A percentile compares a stretch with the other conserved stretches of the same genome.
These are phyloP conservation scores for Himalopsyche japonica DNA, from an alignment of 2,888 invertebrate genomes.

Conservation along the genomic window DNA sequence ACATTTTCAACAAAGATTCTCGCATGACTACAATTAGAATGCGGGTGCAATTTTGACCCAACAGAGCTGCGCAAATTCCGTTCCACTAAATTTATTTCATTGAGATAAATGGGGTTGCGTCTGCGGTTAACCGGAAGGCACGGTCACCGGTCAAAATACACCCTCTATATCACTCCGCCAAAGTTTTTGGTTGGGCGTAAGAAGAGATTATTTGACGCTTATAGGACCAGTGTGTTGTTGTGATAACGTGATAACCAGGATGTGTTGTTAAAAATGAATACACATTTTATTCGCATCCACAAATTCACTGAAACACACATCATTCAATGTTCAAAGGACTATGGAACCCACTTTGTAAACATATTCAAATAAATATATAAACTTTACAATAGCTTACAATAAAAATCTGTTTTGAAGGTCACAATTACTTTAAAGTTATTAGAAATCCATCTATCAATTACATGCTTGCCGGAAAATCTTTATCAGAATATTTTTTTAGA, in stretches of 20 bases:
- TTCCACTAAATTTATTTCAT: not conserved
- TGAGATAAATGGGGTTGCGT: not conserved
- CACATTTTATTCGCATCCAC: not conserved
- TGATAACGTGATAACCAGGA: not conserved
- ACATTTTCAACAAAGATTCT: not conserved
- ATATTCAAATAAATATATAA: too few relatives aligned
- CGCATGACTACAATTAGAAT: not conserved
- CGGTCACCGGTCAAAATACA: not conserved
- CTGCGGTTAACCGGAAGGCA: not conserved
- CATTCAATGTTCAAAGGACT: too few relatives aligned
- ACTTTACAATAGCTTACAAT: too few relatives aligned
- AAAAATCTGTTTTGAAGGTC: too few relatives aligned
- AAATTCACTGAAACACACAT: too few relatives aligned
- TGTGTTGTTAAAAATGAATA: not conserved
- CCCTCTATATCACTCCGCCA: not conserved
- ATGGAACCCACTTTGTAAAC: too few relatives aligned
- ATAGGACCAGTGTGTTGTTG: not conserved
- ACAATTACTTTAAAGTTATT: too few relatives aligned
- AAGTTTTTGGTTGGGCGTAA: not conserved
- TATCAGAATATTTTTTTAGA: too few relatives aligned
- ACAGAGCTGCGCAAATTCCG: not conserved
- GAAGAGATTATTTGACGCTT: not conserved
- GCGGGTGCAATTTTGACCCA: not conserved
- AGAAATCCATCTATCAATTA: too few relatives aligned
- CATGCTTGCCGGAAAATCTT: too few relatives aligned